Percentiles rank a stretch among this genome's conserved stretches.
Conservation (phyloP, 1,140 invertebrate genomes). For the Mactra quadrangularis region DNA sequence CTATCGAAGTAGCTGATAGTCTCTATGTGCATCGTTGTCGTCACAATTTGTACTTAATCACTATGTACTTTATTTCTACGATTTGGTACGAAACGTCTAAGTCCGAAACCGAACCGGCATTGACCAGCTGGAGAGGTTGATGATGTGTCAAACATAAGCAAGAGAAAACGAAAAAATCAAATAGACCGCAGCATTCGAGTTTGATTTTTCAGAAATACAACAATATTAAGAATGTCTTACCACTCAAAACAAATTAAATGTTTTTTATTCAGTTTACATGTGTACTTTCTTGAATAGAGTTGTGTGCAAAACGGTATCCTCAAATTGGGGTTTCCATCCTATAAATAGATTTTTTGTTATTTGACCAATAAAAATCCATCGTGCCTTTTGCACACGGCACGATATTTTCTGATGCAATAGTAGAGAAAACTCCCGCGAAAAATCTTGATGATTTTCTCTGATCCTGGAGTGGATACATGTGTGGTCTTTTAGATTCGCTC, state of each 20-base stretch:
- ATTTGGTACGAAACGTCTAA: neutral
- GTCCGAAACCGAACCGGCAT: neutral
- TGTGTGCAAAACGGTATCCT: slow-evolving; percentile 51
- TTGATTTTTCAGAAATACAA: too few species aligned
- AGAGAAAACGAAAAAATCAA: too few species aligned
- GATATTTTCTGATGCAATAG: slow-evolving; percentile 50
- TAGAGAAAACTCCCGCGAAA: too few species aligned
- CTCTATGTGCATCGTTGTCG: too few species aligned
- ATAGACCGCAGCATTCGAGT: too few species aligned
- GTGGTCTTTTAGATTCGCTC: too few species aligned
- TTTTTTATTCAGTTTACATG: slow-evolving; percentile 7
- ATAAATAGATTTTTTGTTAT: slow-evolving; percentile 11
- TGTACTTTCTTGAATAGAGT: neutral
- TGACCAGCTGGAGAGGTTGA: neutral
- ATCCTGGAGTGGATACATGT: too few species aligned
- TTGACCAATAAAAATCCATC: neutral
- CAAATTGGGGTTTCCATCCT: neutral
- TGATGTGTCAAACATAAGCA: too few species aligned
- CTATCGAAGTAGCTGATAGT: too few species aligned
- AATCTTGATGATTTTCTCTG: neutral
- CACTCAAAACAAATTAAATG: neutral
- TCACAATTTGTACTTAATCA: too few species aligned
- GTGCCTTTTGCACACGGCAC: slow-evolving; percentile 34
- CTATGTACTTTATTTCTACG: too few species aligned
- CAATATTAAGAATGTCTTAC: too few species aligned